Evolutionary conservation across 2,888 invertebrate species (phyloP), one percentile per base, ranked within the genome.

Genomic region (Eulithis testata): DNA sequence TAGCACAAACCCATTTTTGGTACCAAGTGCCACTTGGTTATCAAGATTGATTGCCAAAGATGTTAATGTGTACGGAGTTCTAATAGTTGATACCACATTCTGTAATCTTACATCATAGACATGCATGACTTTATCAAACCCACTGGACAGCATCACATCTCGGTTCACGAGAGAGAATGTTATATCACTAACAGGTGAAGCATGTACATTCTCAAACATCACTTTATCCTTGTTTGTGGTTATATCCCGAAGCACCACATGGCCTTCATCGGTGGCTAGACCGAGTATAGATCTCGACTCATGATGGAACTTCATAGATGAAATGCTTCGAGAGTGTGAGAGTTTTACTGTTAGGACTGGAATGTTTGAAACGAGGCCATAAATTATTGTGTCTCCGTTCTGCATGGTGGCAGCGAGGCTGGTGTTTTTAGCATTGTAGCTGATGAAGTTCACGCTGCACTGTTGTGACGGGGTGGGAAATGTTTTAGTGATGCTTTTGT

Each of bases 111-210:
- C 83, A 80, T 95, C 95, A 76, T 94, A 94, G 2, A 94, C 91
- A 81, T 93, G 89, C 80, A 94, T 91, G 56, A 92, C 87, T 75
- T 94, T 93, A 78, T 95, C 95, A 72, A 89, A 90, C 0, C 95
- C 94, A 73, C 93, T 85, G 0, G 94, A 94, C 4, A 94, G 77
- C 80, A 95, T 82, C 0, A 95, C 90, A 80, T 94, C 94, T 68
- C 88, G 86, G 73, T 94, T 94, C 9, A 94, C 86, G 0, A 94
- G 90, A 0, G 94, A 94, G 81, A 92, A 95, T 43, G 90, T 84
- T 64, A 94, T 86, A 71, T 94, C 94, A 71, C 94, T 94, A n/a
- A 95, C 93, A 2, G 94, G 94, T 3, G 94, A 94, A 14, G 93
- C 92, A 74, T 95, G 95, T 6, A 93, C 89, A 74, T 91, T 90